A percentile compares a stretch with the other conserved stretches of the same genome.
These are phyloP conservation scores for Sitophilus oryzae DNA, from an alignment of 1,140 invertebrate genomes.

Conservation along the genomic window DNA sequence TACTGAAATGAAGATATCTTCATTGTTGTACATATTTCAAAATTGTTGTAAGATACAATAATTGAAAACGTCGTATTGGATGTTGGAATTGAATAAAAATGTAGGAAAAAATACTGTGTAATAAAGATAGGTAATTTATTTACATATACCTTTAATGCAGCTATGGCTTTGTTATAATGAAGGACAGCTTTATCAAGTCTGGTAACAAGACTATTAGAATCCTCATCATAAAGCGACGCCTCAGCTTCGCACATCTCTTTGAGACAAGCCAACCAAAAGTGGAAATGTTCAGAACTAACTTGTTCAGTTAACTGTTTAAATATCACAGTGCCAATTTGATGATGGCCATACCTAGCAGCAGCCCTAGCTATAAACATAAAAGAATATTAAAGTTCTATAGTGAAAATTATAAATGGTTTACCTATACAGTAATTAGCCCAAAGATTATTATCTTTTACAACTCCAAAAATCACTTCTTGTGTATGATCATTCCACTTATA, in stretches of 20 bases:
- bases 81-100: too few species aligned
- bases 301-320: constrained; percentile 62
- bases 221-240: constrained; percentile 36
- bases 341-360: constrained; percentile 78
- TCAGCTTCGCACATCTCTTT: constrained; percentile 65
- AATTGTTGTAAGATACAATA: too few species aligned
- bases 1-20: too few species aligned
- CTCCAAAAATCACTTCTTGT: constrained; percentile 54
- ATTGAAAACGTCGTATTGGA: too few species aligned
- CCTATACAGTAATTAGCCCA: constrained; percentile 82
- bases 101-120: too few species aligned
- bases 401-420: constrained; percentile 1
- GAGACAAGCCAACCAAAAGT: constrained; percentile 83
- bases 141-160: constrained; percentile 56
- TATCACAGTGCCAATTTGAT: constrained; percentile 62
- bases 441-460: constrained; percentile 56
- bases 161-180: constrained; percentile 55
- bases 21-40: too few species aligned
- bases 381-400: too few species aligned
- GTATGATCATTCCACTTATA: constrained; percentile 54
- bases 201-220: constrained; percentile 47
- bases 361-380: constrained; percentile 56
- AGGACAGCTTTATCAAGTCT: constrained; percentile 57
- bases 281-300: constrained; percentile 82
- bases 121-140: constrained; percentile 7